Evolutionary conservation across 2,888 invertebrate species (phyloP), one percentile per base, ranked within the genome.

Genomic region (Unio delphinus): DNA sequence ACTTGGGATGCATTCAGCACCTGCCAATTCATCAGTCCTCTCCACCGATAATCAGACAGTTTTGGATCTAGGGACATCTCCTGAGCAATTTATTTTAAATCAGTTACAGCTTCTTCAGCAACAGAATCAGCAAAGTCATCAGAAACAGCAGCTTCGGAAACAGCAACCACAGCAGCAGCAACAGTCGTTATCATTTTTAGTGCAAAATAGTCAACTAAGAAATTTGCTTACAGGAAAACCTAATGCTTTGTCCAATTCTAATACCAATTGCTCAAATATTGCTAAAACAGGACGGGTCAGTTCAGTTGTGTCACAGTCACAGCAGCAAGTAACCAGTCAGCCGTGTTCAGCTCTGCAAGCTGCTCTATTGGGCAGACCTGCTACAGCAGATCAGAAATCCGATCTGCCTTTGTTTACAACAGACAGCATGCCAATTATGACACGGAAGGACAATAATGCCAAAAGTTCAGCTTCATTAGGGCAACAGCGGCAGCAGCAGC

Each of bases 51-150:
- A 56, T 54, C 67, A 60, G 54, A 73, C 72, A 73, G 30, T 76
- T 23, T 69, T 76, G 15, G 76, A 76, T n/a, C 11, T 45, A 15
- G 45, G 45, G 45, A 45, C 45, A 45, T 15, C 15, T 15, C 45
- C 73, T n/a, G 76, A 73, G 55, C 70, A 75, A 58, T 72, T 73
- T 55, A 73, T 76, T 64, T 56, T 76, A 23, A 75, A 73, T 60
- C 70, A 69, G 34, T 59, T 75, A 64, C 78, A 78, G 61, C 28
- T 74, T 18, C 28, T 70, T 60, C 72, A 78, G 54, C 73, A 76
- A 55, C 76, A 76, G n/a, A 64, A 70, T n/a, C 73, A 69, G 62
- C 69, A 72, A 45, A 61, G 66, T 60, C 69, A 71, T 60, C 65
- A 67, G 28, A 66, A 69, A 58, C 67, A 68, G 28, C 70, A 74